Conservation (phyloP, 92 coral and sea anemone species). For the Umimayanthus kanabou region DNA sequence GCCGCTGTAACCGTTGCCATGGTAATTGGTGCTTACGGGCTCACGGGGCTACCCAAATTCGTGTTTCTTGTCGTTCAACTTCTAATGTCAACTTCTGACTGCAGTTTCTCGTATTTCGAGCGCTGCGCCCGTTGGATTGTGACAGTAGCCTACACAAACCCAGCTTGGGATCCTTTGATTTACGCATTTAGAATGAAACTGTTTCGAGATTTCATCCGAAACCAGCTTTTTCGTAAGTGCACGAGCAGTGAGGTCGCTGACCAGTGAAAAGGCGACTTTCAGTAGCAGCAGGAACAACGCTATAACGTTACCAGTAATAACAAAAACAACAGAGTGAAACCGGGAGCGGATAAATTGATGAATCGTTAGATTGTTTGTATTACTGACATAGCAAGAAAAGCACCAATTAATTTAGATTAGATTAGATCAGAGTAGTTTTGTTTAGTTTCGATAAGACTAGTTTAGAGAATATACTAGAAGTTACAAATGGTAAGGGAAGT, state of each 20-base stretch:
- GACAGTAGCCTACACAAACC: conserved; percentile 1
- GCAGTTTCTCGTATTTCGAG: conserved; percentile 18
- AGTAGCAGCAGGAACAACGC: not conserved
- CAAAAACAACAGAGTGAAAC: too few species aligned
- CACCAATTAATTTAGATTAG: too few species aligned
- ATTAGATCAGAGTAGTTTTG: too few species aligned
- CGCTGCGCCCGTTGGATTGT: conserved; percentile 16
- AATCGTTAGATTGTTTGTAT: too few species aligned
- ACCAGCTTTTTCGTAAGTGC: not conserved
- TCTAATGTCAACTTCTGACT: not conserved
- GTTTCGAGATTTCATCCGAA: conserved; percentile 1
- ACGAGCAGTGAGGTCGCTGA: not conserved
- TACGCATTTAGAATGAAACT: conserved; percentile 17
- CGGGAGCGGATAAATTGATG: too few species aligned
- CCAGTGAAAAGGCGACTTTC: not conserved
- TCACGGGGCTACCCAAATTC: conserved; percentile 8
- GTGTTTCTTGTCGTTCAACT: not conserved
- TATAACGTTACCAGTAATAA: too few species aligned
- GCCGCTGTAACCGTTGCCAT: conserved; percentile 13
- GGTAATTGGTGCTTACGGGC: conserved; percentile 12
- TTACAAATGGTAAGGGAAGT: too few species aligned
- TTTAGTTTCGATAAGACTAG: too few species aligned
- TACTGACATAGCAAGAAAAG: too few species aligned
- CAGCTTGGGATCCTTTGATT: conserved; percentile 3
- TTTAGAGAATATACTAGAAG: too few species aligned